A percentile compares a stretch with the other conserved stretches of the same genome.
Conservation (phyloP, 2,888 invertebrate species). For the Agrotis exclamationis region DNA sequence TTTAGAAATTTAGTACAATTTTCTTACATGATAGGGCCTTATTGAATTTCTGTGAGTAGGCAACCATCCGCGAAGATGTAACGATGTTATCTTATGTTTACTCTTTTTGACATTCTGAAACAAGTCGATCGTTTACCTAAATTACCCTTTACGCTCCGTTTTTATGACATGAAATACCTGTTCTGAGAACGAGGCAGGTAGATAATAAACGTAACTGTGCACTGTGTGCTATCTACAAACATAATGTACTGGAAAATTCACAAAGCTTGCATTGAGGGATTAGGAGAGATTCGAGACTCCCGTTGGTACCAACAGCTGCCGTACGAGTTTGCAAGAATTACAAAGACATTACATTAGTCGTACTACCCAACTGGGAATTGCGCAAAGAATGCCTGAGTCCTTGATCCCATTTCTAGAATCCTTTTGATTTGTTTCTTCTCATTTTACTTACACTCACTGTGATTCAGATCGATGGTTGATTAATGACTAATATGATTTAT, state of each 20-base stretch:
- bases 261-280: constrained; percentile 65
- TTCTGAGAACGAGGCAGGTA: constrained; percentile 38
- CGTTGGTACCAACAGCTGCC: constrained; percentile 23
- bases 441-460: constrained; percentile 24
- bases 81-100: constrained; percentile 59
- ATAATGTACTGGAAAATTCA: constrained; percentile 60
- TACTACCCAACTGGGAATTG: constrained; percentile 63
- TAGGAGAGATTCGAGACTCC: constrained; percentile 50
- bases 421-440: constrained; percentile 46
- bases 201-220: constrained; percentile 62
- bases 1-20: constrained; percentile 55
- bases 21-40: constrained; percentile 43
- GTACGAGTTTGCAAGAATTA: constrained; percentile 63
- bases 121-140: constrained; percentile 68
- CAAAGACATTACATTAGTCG: constrained; percentile 66
- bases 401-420: constrained; percentile 39
- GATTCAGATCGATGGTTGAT: constrained; percentile 57
- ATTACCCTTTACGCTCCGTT: constrained; percentile 56
- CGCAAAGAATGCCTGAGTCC: constrained; percentile 48
- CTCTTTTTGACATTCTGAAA: constrained; percentile 53
- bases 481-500: constrained; percentile 48
- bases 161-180: constrained; percentile 58
- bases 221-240: constrained; percentile 58
- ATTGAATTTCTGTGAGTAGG: constrained; percentile 52
- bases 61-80: constrained; percentile 44